Evolutionary conservation across 1,140 invertebrate species (phyloP).

Genomic region (Arion vulgaris): DNA sequence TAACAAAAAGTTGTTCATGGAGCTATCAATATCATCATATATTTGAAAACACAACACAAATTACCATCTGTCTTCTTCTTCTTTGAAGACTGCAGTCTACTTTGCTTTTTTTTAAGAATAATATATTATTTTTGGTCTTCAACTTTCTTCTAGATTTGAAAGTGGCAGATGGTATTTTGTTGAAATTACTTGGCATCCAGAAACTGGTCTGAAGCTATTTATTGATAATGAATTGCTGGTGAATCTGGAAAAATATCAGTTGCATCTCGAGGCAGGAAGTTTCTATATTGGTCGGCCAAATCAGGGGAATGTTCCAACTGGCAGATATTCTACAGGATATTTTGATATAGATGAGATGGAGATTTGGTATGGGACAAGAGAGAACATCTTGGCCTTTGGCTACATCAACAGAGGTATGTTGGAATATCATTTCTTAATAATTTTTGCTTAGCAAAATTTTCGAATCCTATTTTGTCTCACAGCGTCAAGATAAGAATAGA

Average conservation of each 20-base stretch:
- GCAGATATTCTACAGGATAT: slow-evolving; percentile 47
- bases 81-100: not conserved
- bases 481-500: too few relatives aligned
- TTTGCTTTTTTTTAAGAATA: not conserved
- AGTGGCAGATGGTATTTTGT: slow-evolving; percentile 66
- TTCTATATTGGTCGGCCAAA: slow-evolving; percentile 64
- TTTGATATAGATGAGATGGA: slow-evolving; percentile 68
- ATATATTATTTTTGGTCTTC: not conserved
- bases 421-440: too few relatives aligned
- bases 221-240: slow-evolving; percentile 59
- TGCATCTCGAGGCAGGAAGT: too few relatives aligned
- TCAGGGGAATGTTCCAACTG: slow-evolving; percentile 47
- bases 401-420: slow-evolving; percentile 67
- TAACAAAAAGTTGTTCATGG: too few relatives aligned
- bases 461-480: too few relatives aligned
- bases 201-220: slow-evolving; percentile 65
- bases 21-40: too few relatives aligned
- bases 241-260: slow-evolving; percentile 33
- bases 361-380: slow-evolving; percentile 66
- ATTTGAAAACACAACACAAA: too few relatives aligned
- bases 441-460: too few relatives aligned
- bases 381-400: slow-evolving; percentile 66
- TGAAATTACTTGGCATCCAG: slow-evolving; percentile 68
- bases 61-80: too few relatives aligned
- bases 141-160: slow-evolving; percentile 30